Evolutionary conservation across 2,113 vertebrate species (phyloP), one percentile per base, ranked within the genome.

Genomic region (Desmodus rotundus): DNA sequence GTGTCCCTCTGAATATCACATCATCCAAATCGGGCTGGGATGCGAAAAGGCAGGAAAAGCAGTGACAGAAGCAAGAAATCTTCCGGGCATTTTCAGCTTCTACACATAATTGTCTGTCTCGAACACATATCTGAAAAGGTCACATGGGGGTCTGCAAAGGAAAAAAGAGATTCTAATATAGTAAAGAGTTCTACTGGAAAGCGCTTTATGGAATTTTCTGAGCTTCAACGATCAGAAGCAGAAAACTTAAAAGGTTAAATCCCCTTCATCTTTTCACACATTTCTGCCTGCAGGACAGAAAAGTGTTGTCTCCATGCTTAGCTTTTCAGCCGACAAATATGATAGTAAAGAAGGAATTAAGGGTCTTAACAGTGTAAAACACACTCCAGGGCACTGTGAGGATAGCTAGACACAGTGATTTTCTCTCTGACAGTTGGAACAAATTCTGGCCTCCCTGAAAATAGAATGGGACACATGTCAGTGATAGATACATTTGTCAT

Each of bases 11-110:
- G 54, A 88, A 45, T 19, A 58, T 94, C 38, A 33, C 56, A 89
- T 91, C 54, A 91, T 38, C 74, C 47, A 56, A 93, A 76, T 89
- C 96, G 61, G 50, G 92, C 82, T 70, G 93, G 58, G 82, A 76
- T 45, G 84, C n/a, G 77, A 1, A n/a, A 72, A 31, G 77, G 38
- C 52, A 54, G 82, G 91, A 19, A 54, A 92, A 7, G 3, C 3
- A 26, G 54, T 43, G 0, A 7, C 28, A 94, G 93, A 72, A 85
- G 83, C 68, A 82, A 90, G 76, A 20, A 87, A 28, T 61, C 11
- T 20, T 15, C 93, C 76, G 74, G 96, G 93, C 98, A 96, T 98
- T 94, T 97, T 98, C 97, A 97, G 56, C 78, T 97, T 97, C 87
- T 96, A 63, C 76, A 45, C 63, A 20, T 47, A 77, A 17, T 0